Evolutionary conservation across 1,140 invertebrate species (phyloP), one percentile per base, ranked within the genome.

Genomic region (Papilio xuthus): DNA sequence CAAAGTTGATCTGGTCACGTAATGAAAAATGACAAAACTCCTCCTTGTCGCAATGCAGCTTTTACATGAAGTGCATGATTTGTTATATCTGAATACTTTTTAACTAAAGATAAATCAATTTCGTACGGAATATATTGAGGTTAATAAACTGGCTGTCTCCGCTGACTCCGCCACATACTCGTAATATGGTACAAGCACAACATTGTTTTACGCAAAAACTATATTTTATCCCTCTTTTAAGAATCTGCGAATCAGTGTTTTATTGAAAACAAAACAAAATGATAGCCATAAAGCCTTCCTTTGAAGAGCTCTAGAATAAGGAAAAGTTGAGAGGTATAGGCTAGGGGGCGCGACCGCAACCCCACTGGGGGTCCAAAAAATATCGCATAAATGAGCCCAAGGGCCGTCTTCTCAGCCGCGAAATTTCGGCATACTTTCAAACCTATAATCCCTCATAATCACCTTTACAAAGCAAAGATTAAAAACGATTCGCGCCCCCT

Each of bases 401-500:
- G 88, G 86, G 86, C 83, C 88, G 85, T 84, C 86, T 89, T 86
- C 87, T 89, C 89, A 91, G 88, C 88, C 90, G 85, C 88, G 88
- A 93, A 92, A 93, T 91, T 92, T 93, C 91, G 90, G 84, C 91
- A 92, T 93, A 94, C 92, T 93, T 92, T 82, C 90, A 91, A 93
- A 93, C 94, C 93, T 94, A 94, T 94, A 94, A 94, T 94, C 94
- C 93, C 87, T 94, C 90, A 94, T 94, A 94, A 94, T 94, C 94
- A 94, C 93, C 94, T 94, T 94, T 94, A 94, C 94, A 94, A 94
- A 94, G 94, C 94, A 94, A 94, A 94, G 94, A 94, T 94, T 94
- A 94, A 94, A 94, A 94, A 91, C 94, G 93, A 93, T 94, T 94
- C 92, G 91, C 85, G 88, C 89, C 83, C 87, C 82, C 50, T 80